Percentiles rank a stretch among this genome's conserved stretches.
Evolutionary conservation across 37 sponge, comb jelly and placozoan genomes (phyloP).

Genomic region (Corticium candelabrum): DNA sequence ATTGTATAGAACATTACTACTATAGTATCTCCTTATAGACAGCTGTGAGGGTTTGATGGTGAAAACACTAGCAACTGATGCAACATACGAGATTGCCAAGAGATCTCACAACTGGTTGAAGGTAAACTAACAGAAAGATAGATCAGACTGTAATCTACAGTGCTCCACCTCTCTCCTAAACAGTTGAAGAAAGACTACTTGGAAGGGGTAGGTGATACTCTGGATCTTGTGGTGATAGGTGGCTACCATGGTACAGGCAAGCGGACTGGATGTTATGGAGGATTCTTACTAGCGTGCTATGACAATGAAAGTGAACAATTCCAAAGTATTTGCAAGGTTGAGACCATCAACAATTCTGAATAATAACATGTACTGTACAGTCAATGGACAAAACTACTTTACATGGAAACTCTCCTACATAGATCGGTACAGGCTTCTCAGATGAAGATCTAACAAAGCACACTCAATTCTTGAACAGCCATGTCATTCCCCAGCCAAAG

Average conservation of each 20-base stretch:
- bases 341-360: too few relatives aligned
- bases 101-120: conserved; percentile 98
- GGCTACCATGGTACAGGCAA: conserved; percentile 92
- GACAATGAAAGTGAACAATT: conserved; percentile 87
- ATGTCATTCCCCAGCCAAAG: conserved; percentile 53
- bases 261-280: conserved; percentile 91
- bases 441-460: conserved; percentile 85
- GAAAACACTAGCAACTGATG: conserved; percentile 84
- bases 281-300: conserved; percentile 93
- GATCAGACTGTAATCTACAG: too few relatives aligned
- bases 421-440: conserved; percentile 97
- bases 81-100: conserved; percentile 95
- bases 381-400: neutral
- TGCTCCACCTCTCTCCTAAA: neutral
- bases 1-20: neutral
- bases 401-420: neutral
- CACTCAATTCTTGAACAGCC: conserved; percentile 58
- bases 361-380: neutral
- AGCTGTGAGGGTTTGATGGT: conserved; percentile 99
- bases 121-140: conserved; percentile 35
- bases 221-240: conserved; percentile 93
- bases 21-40: conserved; percentile 29
- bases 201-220: conserved; percentile 91
- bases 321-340: conserved; percentile 90
- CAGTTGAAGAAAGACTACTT: conserved; percentile 97